Base-by-base conservation (phyloP, 2,113 vertebrate genomes). In the Arizona elegans region DNA sequence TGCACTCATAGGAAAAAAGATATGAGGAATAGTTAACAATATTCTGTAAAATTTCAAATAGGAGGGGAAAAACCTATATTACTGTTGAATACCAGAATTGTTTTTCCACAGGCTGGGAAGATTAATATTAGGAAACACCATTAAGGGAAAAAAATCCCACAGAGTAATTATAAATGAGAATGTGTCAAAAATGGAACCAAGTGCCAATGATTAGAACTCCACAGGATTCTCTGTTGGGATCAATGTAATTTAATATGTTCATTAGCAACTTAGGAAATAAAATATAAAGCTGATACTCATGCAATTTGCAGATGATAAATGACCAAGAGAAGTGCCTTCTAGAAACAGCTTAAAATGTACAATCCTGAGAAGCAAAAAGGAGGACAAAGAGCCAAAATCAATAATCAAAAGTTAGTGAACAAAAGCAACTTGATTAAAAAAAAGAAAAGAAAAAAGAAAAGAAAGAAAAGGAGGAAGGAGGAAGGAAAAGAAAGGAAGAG, bases 241-340 rank as follows among this genome's bases (percentile, higher is more conserved):
- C 15, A 56, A 38, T 50, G 50, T 94, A 91, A 95, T 86, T 93
- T 92, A 92, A 33, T 54, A 9, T 88, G 55, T 90, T 94, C 93
- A 52, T 89, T 87, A 94, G 47, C 23, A 95, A 13, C 87, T 38
- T 85, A 47, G 87, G 95, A 91, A 70, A 81, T 38, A 58, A 0
- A 0, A 1, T 33, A 70, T 19, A 92, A 29, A 85, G 29, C 47
- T 43, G 24, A 9, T 2, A 86, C 0, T 93, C 56, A 91, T 54
- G 21, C 0, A 88, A 56, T 55, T 85, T 93, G 10, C 26, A 90
- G 5, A 47, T 94, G 62, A 87, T 92, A 93, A 93, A 94, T 92
- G 50, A 33, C 5, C 19, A 6, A 43, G 0, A 9, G 58, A 88
- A 87, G 52, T 26, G 86, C n/a, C 29, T 93, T 58, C 5, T n/a